Evolutionary conservation across 2,888 invertebrate genomes (phyloP).

Genomic region (Agrypnus murinus): DNA sequence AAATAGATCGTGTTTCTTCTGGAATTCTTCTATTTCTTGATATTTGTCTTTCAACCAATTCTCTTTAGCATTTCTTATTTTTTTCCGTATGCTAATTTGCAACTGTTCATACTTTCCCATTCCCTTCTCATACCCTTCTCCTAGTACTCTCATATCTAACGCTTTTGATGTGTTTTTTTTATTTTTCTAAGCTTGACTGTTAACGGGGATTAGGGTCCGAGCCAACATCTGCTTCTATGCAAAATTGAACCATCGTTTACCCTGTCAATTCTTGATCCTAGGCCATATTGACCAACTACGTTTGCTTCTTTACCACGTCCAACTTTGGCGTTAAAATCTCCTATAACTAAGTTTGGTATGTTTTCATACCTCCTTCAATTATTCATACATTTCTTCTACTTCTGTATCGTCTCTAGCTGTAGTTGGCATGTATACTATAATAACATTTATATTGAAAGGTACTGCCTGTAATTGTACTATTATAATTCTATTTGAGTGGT

Average conservation of each 20-base stretch:
- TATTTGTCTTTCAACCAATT: conserved; percentile 1
- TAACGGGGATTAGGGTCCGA: background rate
- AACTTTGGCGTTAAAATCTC: conserved; percentile 19
- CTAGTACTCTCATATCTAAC: background rate
- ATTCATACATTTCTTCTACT: conserved; percentile 13
- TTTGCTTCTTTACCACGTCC: background rate
- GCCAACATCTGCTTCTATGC: conserved; percentile 6
- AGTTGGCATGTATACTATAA: conserved; percentile 15
- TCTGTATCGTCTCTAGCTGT: background rate
- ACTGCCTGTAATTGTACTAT: conserved; percentile 4
- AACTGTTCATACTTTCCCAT: background rate
- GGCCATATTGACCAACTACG: conserved; percentile 1
- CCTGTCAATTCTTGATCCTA: conserved; percentile 21
- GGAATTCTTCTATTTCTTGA: background rate
- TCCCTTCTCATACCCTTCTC: background rate
- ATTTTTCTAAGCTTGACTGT: background rate
- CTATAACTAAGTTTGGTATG: conserved; percentile 14
- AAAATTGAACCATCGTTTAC: conserved; percentile 20
- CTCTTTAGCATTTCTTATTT: background rate
- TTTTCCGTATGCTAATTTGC: background rate
- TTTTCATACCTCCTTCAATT: conserved; percentile 13
- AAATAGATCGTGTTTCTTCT: conserved; percentile 2
- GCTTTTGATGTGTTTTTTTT: background rate
- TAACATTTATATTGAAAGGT: conserved; percentile 4
- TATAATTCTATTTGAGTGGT: background rate